These are phyloP conservation scores for Psophia crepitans DNA, from an alignment of 2,113 vertebrate species.

Conservation along the genomic window DNA sequence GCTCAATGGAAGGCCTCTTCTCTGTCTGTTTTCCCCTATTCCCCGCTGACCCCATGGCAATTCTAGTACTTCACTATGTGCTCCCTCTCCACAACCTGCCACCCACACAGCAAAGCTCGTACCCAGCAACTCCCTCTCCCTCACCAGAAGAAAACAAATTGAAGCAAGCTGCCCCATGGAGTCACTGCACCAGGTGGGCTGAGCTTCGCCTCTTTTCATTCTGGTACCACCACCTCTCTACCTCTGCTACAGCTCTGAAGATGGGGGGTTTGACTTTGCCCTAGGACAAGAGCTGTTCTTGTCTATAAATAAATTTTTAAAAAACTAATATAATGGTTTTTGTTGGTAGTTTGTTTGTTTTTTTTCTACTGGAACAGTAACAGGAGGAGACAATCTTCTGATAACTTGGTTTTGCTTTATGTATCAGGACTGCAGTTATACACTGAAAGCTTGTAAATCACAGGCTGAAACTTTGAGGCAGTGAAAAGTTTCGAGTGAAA, in stretches of 20 bases:
- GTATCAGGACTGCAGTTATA: background rate
- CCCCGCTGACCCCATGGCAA: rapidly evolving
- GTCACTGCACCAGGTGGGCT: background rate
- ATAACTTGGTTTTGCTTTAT: background rate
- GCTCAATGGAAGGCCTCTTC: background rate
- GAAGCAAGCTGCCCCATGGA: background rate
- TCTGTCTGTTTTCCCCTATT: background rate
- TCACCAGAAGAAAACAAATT: background rate
- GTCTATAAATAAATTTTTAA: background rate
- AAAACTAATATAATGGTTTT: too few relatives aligned
- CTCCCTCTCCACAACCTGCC: background rate
- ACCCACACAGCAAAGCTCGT: background rate
- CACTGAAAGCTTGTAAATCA: background rate
- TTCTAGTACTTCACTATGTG: too few relatives aligned
- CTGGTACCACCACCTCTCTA: background rate
- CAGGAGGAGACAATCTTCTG: background rate
- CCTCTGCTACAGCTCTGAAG: background rate
- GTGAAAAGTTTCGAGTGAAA: background rate
- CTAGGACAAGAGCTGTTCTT: background rate
- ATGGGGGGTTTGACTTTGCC: background rate
- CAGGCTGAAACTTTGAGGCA: background rate
- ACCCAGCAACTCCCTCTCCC: background rate
- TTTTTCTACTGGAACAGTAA: background rate
- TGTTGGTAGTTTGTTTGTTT: background rate
- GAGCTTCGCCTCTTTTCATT: background rate